phyloP scores from a whole-genome alignment of 2,113 vertebrate species.

The Psittacula cyanocephala region DNA sequence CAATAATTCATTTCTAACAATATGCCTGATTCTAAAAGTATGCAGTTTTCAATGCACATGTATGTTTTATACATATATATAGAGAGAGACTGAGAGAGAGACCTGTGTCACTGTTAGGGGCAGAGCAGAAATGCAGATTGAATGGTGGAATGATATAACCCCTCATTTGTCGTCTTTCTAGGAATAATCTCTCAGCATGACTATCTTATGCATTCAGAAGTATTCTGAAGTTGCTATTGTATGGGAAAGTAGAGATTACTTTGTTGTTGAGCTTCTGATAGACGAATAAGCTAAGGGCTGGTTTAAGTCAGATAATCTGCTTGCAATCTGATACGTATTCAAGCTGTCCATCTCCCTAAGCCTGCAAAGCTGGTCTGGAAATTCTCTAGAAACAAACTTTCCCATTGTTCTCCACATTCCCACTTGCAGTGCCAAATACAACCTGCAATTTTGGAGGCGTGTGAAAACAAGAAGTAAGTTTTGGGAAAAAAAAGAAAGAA shows the following conservation, averaged over 20 bases:
- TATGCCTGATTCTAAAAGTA: background rate
- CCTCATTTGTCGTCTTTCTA: conserved; percentile 27
- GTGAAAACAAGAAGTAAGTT: background rate
- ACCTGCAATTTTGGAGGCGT: conserved; percentile 16
- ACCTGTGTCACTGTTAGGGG: background rate
- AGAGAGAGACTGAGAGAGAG: background rate
- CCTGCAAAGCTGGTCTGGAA: conserved; percentile 7
- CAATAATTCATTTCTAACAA: background rate
- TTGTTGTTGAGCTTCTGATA: conserved; percentile 11
- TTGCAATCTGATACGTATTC: background rate
- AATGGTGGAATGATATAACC: conserved; percentile 3
- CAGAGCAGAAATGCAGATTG: conserved; percentile 20
- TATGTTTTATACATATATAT: background rate
- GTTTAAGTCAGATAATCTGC: background rate
- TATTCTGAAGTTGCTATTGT: conserved; percentile 9
- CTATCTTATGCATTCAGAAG: background rate
- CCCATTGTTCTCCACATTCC: background rate
- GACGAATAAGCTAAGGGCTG: background rate
- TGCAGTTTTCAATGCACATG: background rate
- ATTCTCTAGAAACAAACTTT: conserved; percentile 21
- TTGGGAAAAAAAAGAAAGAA: background rate
- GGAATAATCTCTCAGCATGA: conserved; percentile 9
- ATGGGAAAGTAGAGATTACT: conserved; percentile 3
- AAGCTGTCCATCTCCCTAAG: background rate
- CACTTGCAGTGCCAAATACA: background rate